Percentiles rank a stretch among this genome's conserved stretches.
Conservation (phyloP, 2,113 vertebrate species). For the Ardeotis arabs region DNA sequence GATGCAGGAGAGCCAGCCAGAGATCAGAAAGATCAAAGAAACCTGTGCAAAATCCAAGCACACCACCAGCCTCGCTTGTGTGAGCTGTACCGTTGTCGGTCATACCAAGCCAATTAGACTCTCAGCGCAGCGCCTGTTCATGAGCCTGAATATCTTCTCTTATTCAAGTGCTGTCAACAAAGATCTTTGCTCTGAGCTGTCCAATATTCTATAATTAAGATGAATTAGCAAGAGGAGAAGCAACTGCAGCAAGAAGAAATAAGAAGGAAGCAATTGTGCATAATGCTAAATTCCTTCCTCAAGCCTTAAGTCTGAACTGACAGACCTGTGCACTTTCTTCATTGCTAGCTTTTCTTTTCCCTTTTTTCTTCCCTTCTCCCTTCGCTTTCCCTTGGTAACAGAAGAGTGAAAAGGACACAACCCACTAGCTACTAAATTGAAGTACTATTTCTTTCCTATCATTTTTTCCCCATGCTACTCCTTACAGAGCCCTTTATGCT, state of each 20-base stretch:
- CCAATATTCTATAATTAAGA: constrained; percentile 71
- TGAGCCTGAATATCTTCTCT: constrained; percentile 15
- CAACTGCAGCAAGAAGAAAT: constrained; percentile 21
- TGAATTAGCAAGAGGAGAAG: constrained; percentile 54
- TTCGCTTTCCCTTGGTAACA: not conserved
- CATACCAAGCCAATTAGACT: constrained; percentile 39
- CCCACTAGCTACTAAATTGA: not conserved
- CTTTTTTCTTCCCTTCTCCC: not conserved
- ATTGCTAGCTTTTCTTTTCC: not conserved
- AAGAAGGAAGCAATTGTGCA: constrained; percentile 8
- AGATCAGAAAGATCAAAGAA: not conserved
- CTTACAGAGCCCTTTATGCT: not conserved
- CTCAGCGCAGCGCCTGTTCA: not conserved
- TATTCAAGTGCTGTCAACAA: constrained; percentile 47
- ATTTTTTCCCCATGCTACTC: not conserved
- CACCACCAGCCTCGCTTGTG: not conserved
- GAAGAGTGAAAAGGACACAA: not conserved
- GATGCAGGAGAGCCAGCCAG: not conserved
- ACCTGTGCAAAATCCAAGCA: not conserved
- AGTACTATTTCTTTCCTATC: not conserved
- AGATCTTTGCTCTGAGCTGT: constrained; percentile 55
- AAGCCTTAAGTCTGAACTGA: not conserved
- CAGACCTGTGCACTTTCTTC: not conserved
- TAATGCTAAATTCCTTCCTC: constrained; percentile 44
- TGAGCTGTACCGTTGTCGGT: not conserved